Conservation (phyloP, 2,888 invertebrate species). For the Cataglyphis albicans region DNA sequence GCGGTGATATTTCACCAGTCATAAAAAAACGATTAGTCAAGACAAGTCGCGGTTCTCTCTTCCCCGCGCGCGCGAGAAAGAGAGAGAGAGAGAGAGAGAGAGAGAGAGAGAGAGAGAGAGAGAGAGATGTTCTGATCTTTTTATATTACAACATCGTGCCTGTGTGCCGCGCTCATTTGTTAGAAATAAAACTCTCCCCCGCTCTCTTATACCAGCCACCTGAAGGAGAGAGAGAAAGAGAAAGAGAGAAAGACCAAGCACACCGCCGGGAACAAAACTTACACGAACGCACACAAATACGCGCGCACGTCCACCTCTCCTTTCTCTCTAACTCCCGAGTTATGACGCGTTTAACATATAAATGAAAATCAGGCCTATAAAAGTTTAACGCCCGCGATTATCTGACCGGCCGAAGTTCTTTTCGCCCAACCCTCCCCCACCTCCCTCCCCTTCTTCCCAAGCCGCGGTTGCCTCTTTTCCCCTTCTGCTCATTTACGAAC, state of each 20-base stretch:
- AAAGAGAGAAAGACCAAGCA: not conserved
- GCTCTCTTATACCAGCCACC: conserved; percentile 10
- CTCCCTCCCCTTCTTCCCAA: conserved; percentile 19
- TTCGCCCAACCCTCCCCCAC: conserved; percentile 6
- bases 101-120: not conserved
- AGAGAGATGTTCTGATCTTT: conserved; percentile 58
- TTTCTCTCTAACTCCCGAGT: conserved; percentile 67
- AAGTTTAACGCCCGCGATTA: conserved; percentile 82
- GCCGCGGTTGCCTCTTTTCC: conserved; percentile 43
- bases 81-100: not conserved
- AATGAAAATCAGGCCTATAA: conserved; percentile 83
- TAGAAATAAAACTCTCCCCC: conserved; percentile 73
- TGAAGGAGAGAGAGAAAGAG: not conserved
- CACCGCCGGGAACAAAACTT: conserved; percentile 43
- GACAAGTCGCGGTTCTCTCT: conserved; percentile 23
- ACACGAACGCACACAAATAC: conserved; percentile 38
- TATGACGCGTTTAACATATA: conserved; percentile 83
- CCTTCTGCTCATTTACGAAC: conserved; percentile 72
- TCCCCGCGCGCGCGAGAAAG: not conserved
- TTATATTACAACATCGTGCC: conserved; percentile 71
- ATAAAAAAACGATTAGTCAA: conserved; percentile 75
- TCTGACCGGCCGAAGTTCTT: conserved; percentile 70
- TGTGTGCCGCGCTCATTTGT: conserved; percentile 71
- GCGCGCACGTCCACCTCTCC: conserved; percentile 40
- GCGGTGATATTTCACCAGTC: conserved; percentile 69